phyloP scores from a whole-genome alignment of 2,797 vertebrate genomes.

The Enteromius anoplus region DNA sequence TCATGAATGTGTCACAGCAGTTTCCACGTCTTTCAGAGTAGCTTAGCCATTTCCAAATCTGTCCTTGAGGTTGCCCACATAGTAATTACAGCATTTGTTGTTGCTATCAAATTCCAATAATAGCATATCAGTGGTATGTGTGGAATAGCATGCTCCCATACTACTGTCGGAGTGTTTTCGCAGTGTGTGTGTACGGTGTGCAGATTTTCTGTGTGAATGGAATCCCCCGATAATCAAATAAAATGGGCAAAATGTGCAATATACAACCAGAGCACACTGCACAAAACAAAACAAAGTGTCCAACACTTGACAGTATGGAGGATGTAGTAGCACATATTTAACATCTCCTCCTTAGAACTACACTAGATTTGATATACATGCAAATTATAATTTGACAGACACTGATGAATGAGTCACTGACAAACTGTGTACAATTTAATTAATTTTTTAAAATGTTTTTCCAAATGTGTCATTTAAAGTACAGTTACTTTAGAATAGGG shows the following conservation, averaged over 20 bases:
- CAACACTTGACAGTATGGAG: background rate
- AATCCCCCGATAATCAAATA: background rate
- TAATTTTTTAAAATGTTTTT: background rate
- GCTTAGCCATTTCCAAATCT: background rate
- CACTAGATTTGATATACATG: background rate
- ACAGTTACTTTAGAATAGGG: background rate
- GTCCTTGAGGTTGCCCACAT: background rate
- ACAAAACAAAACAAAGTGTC: background rate
- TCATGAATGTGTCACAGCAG: background rate
- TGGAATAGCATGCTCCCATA: background rate
- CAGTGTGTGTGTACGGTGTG: background rate
- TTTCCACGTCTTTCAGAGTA: background rate
- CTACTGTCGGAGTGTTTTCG: background rate
- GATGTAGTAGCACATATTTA: background rate
- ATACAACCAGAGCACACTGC: background rate
- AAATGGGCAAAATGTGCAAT: background rate
- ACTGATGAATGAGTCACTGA: background rate
- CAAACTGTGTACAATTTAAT: background rate
- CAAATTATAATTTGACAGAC: background rate
- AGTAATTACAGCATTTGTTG: background rate
- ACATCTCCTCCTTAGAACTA: background rate
- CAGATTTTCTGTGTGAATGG: background rate
- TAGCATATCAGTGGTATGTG: background rate
- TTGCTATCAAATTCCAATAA: background rate
- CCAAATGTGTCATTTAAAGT: background rate